A percentile compares a stretch with the other conserved stretches of the same genome.
These are phyloP conservation scores for Ips nitidus DNA, from an alignment of 1,140 invertebrate species.

Conservation along the genomic window DNA sequence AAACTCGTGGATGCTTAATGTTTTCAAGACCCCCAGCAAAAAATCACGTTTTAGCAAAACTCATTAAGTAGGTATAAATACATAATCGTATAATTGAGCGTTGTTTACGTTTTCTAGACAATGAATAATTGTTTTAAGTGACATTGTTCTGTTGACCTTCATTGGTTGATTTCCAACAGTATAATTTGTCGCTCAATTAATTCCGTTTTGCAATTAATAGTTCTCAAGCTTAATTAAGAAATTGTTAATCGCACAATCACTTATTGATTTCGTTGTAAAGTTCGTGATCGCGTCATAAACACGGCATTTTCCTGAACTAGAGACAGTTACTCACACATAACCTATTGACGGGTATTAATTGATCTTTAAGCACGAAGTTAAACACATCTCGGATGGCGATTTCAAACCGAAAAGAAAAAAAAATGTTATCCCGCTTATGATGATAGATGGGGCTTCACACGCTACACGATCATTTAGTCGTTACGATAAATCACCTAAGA, in stretches of 20 bases:
- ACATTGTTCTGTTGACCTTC: conserved; percentile 6
- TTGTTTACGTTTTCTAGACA: conserved; percentile 1
- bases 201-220: not conserved
- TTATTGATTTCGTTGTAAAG: conserved; percentile 2
- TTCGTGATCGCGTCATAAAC: not conserved
- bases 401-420: not conserved
- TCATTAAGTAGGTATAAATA: not conserved
- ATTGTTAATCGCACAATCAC: not conserved
- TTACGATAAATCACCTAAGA: conserved; percentile 25
- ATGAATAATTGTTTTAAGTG: conserved; percentile 15
- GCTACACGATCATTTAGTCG: conserved; percentile 25
- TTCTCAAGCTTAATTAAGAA: too few relatives aligned
- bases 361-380: conserved; percentile 15
- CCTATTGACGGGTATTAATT: conserved; percentile 22
- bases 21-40: too few relatives aligned
- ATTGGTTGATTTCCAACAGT: not conserved
- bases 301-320: not conserved
- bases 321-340: not conserved
- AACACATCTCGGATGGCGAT: conserved; percentile 16
- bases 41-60: not conserved
- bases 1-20: too few relatives aligned
- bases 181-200: conserved; percentile 12
- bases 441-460: conserved; percentile 19
- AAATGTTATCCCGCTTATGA: conserved; percentile 16
- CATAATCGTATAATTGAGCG: not conserved